Conservation (phyloP, 2,888 invertebrate genomes). For the Calameuta pallipes region DNA sequence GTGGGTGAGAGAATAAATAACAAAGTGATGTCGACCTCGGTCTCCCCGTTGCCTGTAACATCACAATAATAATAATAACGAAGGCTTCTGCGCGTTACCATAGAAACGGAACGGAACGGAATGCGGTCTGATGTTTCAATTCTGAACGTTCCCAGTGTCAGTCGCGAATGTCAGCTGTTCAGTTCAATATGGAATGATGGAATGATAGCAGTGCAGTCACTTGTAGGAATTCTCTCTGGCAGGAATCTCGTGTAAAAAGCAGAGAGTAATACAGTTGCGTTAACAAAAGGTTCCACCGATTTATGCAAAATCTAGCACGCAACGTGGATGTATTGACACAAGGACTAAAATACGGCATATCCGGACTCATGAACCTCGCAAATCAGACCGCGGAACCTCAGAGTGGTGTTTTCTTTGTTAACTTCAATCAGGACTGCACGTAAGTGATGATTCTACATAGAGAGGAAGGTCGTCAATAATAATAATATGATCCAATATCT, state of each 20-base stretch:
- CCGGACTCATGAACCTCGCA: slow-evolving; percentile 88
- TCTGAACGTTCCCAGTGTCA: slow-evolving; percentile 35
- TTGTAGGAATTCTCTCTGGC: slow-evolving; percentile 33
- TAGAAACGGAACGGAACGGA: slow-evolving; percentile 36
- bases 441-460: slow-evolving; percentile 72
- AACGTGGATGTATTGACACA: slow-evolving; percentile 68
- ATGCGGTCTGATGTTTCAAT: slow-evolving; percentile 38
- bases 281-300: slow-evolving; percentile 35
- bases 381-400: slow-evolving; percentile 81
- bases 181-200: slow-evolving; percentile 44
- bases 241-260: background rate
- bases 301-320: slow-evolving; percentile 67
- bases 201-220: slow-evolving; percentile 39
- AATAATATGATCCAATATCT: background rate
- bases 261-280: background rate
- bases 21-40: background rate
- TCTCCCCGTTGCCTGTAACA: background rate
- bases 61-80: slow-evolving; percentile 5
- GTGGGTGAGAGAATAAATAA: slow-evolving; percentile 5
- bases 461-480: background rate
- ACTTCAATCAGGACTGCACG: slow-evolving; percentile 98
- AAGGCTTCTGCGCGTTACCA: slow-evolving; percentile 23
- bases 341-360: slow-evolving; percentile 67
- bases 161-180: slow-evolving; percentile 46
- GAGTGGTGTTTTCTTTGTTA: slow-evolving; percentile 91